These are phyloP conservation scores for Callipepla californica DNA, from an alignment of 2,113 vertebrate species.

Conservation along the genomic window DNA sequence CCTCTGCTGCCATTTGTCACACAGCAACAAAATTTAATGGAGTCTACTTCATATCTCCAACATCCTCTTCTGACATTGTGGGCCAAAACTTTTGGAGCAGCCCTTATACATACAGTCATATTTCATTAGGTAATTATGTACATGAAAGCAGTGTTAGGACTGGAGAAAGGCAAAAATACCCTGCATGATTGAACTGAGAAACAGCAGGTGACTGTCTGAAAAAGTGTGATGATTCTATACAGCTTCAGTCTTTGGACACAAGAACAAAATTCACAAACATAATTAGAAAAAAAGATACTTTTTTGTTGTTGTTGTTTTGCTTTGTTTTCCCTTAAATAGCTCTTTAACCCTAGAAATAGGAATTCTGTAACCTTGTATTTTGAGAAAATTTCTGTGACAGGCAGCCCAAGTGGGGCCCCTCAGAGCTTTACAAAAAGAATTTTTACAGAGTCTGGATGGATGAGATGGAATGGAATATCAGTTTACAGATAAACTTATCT, in stretches of 20 bases:
- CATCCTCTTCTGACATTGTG: too few relatives aligned
- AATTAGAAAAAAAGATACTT: background rate
- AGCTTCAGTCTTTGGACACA: background rate
- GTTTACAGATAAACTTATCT: background rate
- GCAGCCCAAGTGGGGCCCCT: background rate
- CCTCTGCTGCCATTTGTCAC: too few relatives aligned
- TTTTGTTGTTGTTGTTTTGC: too few relatives aligned
- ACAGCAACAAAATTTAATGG: too few relatives aligned
- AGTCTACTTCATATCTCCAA: too few relatives aligned
- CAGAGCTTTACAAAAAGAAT: background rate
- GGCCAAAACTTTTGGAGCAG: too few relatives aligned
- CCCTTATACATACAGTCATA: too few relatives aligned
- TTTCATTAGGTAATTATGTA: background rate
- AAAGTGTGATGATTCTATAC: background rate
- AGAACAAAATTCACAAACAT: background rate
- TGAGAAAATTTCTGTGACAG: background rate
- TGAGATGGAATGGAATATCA: background rate
- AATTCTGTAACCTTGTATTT: background rate
- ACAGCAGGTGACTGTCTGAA: background rate
- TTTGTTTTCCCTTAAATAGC: background rate
- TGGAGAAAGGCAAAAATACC: background rate
- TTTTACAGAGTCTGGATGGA: background rate
- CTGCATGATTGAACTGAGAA: background rate
- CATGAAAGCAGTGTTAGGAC: background rate
- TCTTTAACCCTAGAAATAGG: background rate